Base-by-base conservation (phyloP, 2,888 invertebrate genomes). In the Ophioninae sp. region DNA sequence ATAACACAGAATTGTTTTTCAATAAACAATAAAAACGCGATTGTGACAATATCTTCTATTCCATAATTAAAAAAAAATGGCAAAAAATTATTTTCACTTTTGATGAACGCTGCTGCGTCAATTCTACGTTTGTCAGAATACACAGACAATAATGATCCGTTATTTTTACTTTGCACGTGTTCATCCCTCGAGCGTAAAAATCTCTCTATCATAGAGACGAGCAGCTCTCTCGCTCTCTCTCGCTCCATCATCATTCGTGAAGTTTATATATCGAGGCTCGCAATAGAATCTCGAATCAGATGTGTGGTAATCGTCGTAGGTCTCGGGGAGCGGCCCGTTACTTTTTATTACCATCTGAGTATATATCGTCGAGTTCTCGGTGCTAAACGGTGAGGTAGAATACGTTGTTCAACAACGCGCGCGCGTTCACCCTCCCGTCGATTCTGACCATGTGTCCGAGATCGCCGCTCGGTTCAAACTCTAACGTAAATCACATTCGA, bases 281-380 rank as follows among this genome's bases (percentile, higher is more conserved):
- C 79, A 74, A 85, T 82, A 83, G 83, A 86, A 86, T 86, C 87
- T 88, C 81, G 86, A 88, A 88, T 88, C 86, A 87, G 84, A 87
- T 87, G 85, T 87, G 87, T 79, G 73, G 87, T 86, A 87, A 87
- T 87, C 87, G 86, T 84, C 85, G 85, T 79, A 76, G 79, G 62
- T 81, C 84, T 79, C 81, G 83, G 73, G 86, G 87, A 86, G 86
- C 85, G 87, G 85, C 85, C 86, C 86, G 86, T 87, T 88, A 87
- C 85, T 85, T 88, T 87, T 87, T 86, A 87, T 85, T 86, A 82
- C 85, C 82, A 75, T 82, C 82, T 84, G 85, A 83, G 44, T 73
- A 86, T 69, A 87, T 85, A 85, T 86, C 85, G 85, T 86, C 84
- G 85, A 83, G 78, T 79, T 73, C 78, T 79, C 79, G 72, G 79